Evolutionary conservation across 2,113 vertebrate genomes (phyloP).

Genomic region (Circaetus gallicus): DNA sequence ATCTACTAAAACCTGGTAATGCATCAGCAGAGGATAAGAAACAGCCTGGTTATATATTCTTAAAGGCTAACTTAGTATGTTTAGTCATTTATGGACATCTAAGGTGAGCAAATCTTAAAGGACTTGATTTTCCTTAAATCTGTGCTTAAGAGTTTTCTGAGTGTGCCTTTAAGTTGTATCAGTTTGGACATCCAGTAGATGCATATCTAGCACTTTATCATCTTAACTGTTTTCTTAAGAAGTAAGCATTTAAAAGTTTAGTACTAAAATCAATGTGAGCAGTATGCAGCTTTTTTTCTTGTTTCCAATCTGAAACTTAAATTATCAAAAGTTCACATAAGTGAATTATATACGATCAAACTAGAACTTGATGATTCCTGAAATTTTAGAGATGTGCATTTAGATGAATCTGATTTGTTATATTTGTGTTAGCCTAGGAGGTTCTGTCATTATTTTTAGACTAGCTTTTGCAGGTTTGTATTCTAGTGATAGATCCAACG

Average conservation of each 20-base stretch:
- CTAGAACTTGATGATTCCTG: not conserved
- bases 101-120: not conserved
- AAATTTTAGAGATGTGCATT: not conserved
- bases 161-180: fast-evolving
- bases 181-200: not conserved
- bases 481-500: not conserved
- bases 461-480: not conserved
- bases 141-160: not conserved
- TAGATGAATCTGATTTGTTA: not conserved
- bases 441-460: not conserved
- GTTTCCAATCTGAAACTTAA: not conserved
- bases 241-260: not conserved
- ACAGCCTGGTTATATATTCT: not conserved
- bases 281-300: not conserved
- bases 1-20: not conserved
- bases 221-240: not conserved
- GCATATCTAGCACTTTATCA: not conserved
- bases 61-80: not conserved
- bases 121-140: not conserved
- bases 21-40: not conserved
- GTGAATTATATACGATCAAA: not conserved
- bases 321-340: not conserved
- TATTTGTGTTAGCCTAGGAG: not conserved
- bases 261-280: not conserved
- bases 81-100: not conserved